Conservation (phyloP, 2,888 invertebrate genomes). For the Escarpia spicata region DNA sequence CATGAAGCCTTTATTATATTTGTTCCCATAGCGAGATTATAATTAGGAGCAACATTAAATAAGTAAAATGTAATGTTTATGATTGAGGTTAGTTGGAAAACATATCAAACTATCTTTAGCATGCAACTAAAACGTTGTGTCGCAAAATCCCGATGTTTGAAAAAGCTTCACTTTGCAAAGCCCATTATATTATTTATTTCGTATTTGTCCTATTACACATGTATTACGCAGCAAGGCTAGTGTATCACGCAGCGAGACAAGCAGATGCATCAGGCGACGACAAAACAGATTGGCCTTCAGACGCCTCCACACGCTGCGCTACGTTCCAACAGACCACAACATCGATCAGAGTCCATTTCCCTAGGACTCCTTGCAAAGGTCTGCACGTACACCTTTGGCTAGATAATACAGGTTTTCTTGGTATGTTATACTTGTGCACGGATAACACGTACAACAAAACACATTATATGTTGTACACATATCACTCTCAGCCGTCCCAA, state of each 20-base stretch:
- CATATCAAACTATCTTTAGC: too few species aligned
- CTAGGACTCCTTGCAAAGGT: neutral
- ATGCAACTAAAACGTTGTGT: too few species aligned
- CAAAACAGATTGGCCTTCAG: neutral
- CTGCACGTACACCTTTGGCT: neutral
- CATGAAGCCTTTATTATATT: too few species aligned
- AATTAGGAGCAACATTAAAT: too few species aligned
- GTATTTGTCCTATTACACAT: neutral
- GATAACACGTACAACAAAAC: neutral
- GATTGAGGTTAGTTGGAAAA: too few species aligned
- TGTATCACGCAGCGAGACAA: neutral
- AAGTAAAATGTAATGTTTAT: too few species aligned
- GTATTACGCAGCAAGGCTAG: neutral
- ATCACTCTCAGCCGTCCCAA: neutral
- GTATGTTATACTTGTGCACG: neutral
- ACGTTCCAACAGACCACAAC: neutral
- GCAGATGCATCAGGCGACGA: neutral
- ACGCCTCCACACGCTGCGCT: neutral
- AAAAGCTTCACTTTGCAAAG: too few species aligned
- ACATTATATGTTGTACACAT: neutral
- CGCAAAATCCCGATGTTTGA: too few species aligned
- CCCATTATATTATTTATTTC: neutral
- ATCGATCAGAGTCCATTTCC: neutral
- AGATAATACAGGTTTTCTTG: neutral
- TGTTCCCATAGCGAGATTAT: too few species aligned